Percentiles rank a stretch among this genome's conserved stretches.
Conservation (phyloP, 2,113 vertebrate genomes). For the Octodon degus region DNA sequence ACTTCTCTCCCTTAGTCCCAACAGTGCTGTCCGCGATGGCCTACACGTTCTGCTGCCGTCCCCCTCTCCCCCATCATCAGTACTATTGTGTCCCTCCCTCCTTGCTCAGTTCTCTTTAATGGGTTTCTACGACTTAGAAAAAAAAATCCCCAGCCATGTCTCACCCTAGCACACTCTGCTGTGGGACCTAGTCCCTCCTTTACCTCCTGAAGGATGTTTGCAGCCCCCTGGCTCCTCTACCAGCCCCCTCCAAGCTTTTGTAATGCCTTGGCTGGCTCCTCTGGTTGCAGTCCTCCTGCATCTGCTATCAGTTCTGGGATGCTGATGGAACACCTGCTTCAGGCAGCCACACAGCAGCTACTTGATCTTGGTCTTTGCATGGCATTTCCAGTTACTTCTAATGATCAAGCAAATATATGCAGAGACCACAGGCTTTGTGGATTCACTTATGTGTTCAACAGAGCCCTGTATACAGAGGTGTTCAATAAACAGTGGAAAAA, state of each 20-base stretch:
- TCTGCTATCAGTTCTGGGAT: neutral
- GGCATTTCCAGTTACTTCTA: neutral
- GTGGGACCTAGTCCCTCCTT: neutral
- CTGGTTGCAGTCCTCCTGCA: neutral
- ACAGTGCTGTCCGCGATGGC: neutral
- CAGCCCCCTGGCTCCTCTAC: neutral
- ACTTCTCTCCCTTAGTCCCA: neutral
- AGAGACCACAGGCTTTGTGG: neutral
- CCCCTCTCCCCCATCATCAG: neutral
- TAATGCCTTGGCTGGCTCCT: neutral
- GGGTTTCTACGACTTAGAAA: neutral
- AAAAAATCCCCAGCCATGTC: neutral
- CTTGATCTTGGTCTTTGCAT: neutral
- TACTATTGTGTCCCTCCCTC: neutral
- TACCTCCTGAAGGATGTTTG: neutral
- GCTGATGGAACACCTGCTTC: neutral
- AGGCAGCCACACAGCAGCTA: neutral
- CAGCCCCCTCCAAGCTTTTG: neutral
- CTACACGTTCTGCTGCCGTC: neutral
- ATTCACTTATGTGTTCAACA: neutral
- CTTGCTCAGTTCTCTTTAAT: neutral
- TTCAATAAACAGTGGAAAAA: constrained; percentile 1
- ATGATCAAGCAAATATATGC: neutral
- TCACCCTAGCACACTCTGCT: neutral
- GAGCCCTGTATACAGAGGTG: neutral